Percentiles rank a stretch among this genome's conserved stretches.
phyloP scores from a whole-genome alignment of 2,888 invertebrate genomes.

The Hyalella azteca region DNA sequence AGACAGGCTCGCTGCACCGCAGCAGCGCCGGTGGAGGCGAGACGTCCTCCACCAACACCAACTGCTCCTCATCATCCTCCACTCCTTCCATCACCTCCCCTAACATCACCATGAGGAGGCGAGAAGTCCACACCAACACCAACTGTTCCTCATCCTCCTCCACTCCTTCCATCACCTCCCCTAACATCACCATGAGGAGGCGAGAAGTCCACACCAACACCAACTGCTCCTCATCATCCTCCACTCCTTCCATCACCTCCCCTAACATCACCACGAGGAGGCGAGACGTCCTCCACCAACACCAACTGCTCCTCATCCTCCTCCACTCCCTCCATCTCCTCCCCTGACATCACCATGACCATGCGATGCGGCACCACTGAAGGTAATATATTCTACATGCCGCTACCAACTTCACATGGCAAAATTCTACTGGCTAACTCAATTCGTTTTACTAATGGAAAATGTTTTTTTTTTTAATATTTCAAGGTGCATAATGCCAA shows the following conservation, averaged over 20 bases:
- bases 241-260: conserved; percentile 82
- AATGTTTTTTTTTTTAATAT: too few species aligned
- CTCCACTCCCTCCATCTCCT: conserved; percentile 85
- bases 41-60: conserved; percentile 96
- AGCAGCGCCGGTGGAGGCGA: conserved; percentile 95
- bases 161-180: conserved; percentile 81
- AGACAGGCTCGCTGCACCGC: conserved; percentile 81
- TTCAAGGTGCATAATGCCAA: too few species aligned
- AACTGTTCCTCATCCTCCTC: conserved; percentile 81
- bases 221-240: conserved; percentile 83
- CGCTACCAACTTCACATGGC: too few species aligned
- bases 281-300: conserved; percentile 97
- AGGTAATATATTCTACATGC: too few species aligned
- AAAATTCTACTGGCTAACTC: too few species aligned
- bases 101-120: conserved; percentile 71
- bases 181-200: conserved; percentile 68
- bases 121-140: conserved; percentile 95
- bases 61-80: conserved; percentile 85
- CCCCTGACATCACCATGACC: conserved; percentile 57
- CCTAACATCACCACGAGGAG: conserved; percentile 66
- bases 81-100: conserved; percentile 77
- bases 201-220: conserved; percentile 96
- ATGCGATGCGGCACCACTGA: conserved; percentile 56
- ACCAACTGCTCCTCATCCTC: conserved; percentile 85
- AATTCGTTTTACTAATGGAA: too few species aligned